A percentile compares a stretch with the other conserved stretches of the same genome.
These are phyloP conservation scores for Chloropsis hardwickii DNA, from an alignment of 2,113 vertebrate species.

Conservation along the genomic window DNA sequence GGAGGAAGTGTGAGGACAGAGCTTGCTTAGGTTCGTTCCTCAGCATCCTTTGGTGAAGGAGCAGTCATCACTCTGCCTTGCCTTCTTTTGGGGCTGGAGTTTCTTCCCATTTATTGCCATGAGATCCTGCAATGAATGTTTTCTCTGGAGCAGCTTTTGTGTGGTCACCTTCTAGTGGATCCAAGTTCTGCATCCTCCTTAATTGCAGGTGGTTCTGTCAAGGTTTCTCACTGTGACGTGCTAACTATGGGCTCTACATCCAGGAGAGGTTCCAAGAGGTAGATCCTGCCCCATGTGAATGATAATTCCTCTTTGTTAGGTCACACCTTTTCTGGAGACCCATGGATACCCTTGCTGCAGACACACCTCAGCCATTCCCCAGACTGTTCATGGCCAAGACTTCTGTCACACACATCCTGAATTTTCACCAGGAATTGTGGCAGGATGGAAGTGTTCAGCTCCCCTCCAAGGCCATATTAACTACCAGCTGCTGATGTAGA, in stretches of 20 bases:
- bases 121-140: neutral
- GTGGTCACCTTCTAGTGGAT: neutral
- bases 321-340: neutral
- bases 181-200: neutral
- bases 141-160: neutral
- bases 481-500: neutral
- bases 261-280: neutral
- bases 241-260: neutral
- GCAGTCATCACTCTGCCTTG: neutral
- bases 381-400: neutral
- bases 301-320: neutral
- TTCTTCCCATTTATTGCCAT: neutral
- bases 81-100: neutral
- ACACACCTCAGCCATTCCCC: neutral
- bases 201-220: neutral
- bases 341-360: neutral
- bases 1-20: neutral
- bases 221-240: neutral
- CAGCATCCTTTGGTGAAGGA: neutral
- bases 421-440: neutral
- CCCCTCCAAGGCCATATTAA: neutral
- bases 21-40: neutral
- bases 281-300: neutral
- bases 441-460: rapidly evolving
- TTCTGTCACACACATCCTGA: neutral